Conservation (phyloP, 2,797 vertebrate genomes). For the Margarornis squamiger region DNA sequence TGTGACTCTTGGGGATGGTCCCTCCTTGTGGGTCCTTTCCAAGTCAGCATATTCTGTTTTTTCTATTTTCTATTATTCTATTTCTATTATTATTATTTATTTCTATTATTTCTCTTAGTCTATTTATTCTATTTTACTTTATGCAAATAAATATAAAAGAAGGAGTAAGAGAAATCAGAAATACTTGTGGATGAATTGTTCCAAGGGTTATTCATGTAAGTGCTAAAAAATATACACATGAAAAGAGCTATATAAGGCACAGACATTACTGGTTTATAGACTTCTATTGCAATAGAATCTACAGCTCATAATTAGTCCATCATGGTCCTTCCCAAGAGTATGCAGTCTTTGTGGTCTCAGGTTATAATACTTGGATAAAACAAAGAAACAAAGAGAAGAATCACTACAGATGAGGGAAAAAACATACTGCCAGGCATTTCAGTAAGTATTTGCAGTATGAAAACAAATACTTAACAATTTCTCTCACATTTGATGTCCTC, state of each 20-base stretch:
- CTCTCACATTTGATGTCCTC: not conserved
- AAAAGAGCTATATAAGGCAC: not conserved
- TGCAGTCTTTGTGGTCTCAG: not conserved
- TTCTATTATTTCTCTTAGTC: no score
- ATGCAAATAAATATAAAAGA: not conserved
- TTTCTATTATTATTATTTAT: no score
- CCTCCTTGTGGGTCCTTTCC: not conserved
- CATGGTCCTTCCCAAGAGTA: not conserved
- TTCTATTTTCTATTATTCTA: no score
- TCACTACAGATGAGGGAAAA: not conserved
- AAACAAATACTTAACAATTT: not conserved
- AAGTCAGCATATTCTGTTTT: not conserved
- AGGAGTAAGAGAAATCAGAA: not conserved
- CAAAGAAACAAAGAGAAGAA: not conserved
- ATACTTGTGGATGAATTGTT: not conserved
- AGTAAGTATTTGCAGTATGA: not conserved
- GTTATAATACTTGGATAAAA: not conserved
- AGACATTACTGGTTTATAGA: not conserved
- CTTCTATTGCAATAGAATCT: not conserved
- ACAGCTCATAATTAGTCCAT: not conserved
- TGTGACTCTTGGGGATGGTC: not conserved
- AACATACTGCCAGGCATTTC: not conserved
- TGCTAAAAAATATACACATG: not conserved
- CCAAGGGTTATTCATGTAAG: not conserved
- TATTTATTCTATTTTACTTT: not conserved